Evolutionary conservation across 2,888 invertebrate species (phyloP).

Genomic region (Scelioninae gen. 1): DNA sequence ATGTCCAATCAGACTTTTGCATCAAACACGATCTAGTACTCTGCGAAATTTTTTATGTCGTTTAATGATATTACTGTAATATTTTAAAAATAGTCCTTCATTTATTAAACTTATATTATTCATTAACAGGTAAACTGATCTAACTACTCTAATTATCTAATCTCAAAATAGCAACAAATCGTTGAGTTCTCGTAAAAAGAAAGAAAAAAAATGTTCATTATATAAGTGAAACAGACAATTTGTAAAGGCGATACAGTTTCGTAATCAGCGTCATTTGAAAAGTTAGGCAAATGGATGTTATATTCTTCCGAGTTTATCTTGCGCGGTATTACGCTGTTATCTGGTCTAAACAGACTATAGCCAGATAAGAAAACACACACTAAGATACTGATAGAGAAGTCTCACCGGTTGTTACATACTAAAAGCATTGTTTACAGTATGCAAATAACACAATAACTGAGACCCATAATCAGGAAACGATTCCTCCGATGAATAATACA

Average conservation of each 20-base stretch:
- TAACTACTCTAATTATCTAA: too few relatives aligned
- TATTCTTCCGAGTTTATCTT: constrained; percentile 41
- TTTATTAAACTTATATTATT: too few relatives aligned
- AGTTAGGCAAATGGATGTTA: constrained; percentile 28
- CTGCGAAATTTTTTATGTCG: too few relatives aligned
- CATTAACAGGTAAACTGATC: too few relatives aligned
- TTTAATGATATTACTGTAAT: too few relatives aligned
- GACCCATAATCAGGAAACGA: constrained; percentile 47
- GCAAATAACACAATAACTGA: constrained; percentile 28
- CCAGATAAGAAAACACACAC: constrained; percentile 9
- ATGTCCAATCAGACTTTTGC: too few relatives aligned
- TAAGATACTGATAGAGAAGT: constrained; percentile 7
- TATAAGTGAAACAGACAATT: too few relatives aligned
- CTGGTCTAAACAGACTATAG: constrained; percentile 22
- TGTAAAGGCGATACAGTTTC: constrained; percentile 5
- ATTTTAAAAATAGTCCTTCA: too few relatives aligned
- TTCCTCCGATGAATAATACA: constrained; percentile 35
- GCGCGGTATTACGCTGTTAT: constrained; percentile 32
- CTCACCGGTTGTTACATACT: background rate
- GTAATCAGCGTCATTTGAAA: constrained; percentile 28
- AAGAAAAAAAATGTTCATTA: too few relatives aligned
- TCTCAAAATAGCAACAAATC: too few relatives aligned
- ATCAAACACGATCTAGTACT: too few relatives aligned
- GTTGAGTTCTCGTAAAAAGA: too few relatives aligned
- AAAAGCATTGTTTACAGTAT: constrained; percentile 35